Conservation (phyloP, 2,113 vertebrate genomes). For the Podiceps cristatus region DNA sequence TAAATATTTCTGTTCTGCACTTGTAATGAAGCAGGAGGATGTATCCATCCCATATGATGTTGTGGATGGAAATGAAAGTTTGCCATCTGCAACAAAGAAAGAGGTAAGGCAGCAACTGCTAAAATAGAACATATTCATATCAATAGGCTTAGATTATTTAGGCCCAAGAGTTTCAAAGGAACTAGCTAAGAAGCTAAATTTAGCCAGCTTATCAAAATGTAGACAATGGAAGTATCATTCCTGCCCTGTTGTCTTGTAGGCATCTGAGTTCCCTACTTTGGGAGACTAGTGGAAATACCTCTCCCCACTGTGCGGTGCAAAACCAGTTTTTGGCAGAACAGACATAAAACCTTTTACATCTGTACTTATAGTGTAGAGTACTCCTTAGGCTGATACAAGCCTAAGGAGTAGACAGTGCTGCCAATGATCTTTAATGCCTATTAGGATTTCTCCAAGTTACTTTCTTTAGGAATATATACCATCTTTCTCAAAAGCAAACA, state of each 20-base stretch:
- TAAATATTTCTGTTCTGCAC: conserved; percentile 63
- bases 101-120: conserved; percentile 60
- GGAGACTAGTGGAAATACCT: neutral
- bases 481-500: neutral
- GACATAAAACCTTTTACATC: neutral
- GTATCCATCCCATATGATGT: conserved; percentile 69
- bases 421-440: neutral
- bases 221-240: neutral
- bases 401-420: no score
- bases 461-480: neutral
- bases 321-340: neutral
- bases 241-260: neutral
- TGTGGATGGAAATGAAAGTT: conserved; percentile 64
- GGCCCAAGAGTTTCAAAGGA: neutral
- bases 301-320: fast-evolving
- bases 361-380: neutral
- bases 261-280: neutral
- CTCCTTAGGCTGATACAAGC: neutral
- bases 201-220: neutral
- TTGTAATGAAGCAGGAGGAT: conserved; percentile 63
- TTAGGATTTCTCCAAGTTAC: neutral
- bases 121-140: conserved; percentile 5
- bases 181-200: neutral
- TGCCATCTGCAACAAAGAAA: conserved; percentile 73
- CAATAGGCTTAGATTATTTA: conserved; percentile 23